Percentiles rank a stretch among this genome's conserved stretches.
phyloP scores from a whole-genome alignment of 2,888 invertebrate species.

The Corbicula japonica region DNA sequence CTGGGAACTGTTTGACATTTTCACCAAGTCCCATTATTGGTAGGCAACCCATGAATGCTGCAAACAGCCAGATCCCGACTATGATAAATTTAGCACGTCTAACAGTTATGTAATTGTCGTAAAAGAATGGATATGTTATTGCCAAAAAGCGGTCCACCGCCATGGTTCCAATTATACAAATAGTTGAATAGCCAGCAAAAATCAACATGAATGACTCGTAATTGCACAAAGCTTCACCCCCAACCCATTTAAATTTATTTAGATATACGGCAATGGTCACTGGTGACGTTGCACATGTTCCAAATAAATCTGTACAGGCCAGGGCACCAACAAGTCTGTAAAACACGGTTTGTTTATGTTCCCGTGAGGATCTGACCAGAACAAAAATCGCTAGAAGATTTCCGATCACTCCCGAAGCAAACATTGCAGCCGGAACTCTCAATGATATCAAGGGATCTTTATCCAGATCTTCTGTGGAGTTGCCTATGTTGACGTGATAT shows the following conservation, averaged over 20 bases:
- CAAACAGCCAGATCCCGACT: constrained; percentile 71
- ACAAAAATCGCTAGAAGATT: constrained; percentile 83
- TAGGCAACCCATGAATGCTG: constrained; percentile 75
- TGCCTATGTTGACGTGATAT: constrained; percentile 4
- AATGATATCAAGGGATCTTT: constrained; percentile 45
- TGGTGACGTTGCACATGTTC: constrained; percentile 81
- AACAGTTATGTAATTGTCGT: constrained; percentile 74
- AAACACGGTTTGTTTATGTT: constrained; percentile 82
- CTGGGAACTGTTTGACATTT: constrained; percentile 84
- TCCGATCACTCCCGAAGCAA: constrained; percentile 77
- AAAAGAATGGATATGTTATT: constrained; percentile 80
- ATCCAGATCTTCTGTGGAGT: not conserved
- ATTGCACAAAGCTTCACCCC: constrained; percentile 81
- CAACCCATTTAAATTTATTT: constrained; percentile 76
- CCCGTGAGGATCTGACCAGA: constrained; percentile 75
- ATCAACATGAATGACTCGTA: constrained; percentile 84
- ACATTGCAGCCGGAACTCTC: constrained; percentile 71
- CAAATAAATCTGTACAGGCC: constrained; percentile 83
- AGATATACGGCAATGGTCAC: constrained; percentile 75
- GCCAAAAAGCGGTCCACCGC: constrained; percentile 84
- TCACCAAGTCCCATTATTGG: constrained; percentile 84
- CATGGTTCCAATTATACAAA: constrained; percentile 84
- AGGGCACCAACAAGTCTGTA: constrained; percentile 84
- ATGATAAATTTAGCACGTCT: constrained; percentile 73
- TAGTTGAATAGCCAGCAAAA: constrained; percentile 81